Evolutionary conservation across 2,888 invertebrate species (phyloP).

Genomic region (Latheticus oryzae): DNA sequence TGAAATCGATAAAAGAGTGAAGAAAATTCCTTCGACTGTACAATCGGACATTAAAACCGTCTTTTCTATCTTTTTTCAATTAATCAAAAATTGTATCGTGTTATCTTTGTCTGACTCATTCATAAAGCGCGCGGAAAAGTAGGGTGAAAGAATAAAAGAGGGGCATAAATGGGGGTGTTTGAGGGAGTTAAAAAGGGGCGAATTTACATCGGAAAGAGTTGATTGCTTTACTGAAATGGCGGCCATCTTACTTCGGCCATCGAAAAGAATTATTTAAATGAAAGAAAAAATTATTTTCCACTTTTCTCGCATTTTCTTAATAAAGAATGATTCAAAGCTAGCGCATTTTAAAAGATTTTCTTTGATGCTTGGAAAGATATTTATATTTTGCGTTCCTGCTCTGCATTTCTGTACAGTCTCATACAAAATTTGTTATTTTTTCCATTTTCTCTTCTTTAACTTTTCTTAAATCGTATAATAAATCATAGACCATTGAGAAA

Average conservation of each 20-base stretch:
- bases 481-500: conserved; percentile 59
- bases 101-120: conserved; percentile 8
- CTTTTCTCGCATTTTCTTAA: conserved; percentile 54
- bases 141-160: conserved; percentile 66
- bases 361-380: conserved; percentile 55
- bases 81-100: conserved; percentile 1
- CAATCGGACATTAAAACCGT: conserved; percentile 53
- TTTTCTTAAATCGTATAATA: conserved; percentile 48
- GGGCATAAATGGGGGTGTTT: conserved; percentile 62
- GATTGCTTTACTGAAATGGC: conserved; percentile 63
- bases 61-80: conserved; percentile 36
- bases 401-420: conserved; percentile 29
- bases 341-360: conserved; percentile 54
- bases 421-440: conserved; percentile 7
- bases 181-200: conserved; percentile 60
- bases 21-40: conserved; percentile 54
- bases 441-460: background rate
- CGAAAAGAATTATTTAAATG: conserved; percentile 32
- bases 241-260: conserved; percentile 65
- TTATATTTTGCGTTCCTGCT: conserved; percentile 48
- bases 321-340: conserved; percentile 55
- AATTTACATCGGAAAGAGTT: conserved; percentile 62
- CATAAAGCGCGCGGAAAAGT: conserved; percentile 61
- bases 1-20: conserved; percentile 56
- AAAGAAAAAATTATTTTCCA: conserved; percentile 41